Conservation (phyloP, 2,888 invertebrate species). For the Eulithis prunata region DNA sequence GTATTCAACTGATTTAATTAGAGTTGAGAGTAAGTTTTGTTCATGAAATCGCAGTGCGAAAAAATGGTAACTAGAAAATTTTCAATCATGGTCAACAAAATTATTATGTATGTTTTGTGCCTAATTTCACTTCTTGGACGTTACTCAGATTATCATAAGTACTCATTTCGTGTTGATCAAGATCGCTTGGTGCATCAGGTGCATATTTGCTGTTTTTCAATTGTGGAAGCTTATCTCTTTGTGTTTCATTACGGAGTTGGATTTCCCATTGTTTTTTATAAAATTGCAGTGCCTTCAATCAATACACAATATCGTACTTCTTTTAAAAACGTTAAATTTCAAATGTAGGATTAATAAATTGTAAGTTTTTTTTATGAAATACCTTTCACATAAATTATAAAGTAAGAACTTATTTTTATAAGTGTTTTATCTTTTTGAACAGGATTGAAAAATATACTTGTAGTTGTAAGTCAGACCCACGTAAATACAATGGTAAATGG, state of each 20-base stretch:
- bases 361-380: conserved; percentile 39
- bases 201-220: conserved; percentile 9
- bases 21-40: too few relatives aligned
- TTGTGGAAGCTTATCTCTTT: conserved; percentile 5
- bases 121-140: too few relatives aligned
- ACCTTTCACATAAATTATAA: conserved; percentile 31
- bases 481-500: conserved; percentile 17
- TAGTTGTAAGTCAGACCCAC: conserved; percentile 32
- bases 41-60: too few relatives aligned
- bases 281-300: conserved; percentile 77
- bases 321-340: conserved; percentile 49
- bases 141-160: too few relatives aligned
- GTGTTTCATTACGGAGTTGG: conserved; percentile 38
- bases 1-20: too few relatives aligned
- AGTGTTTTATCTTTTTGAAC: conserved; percentile 36
- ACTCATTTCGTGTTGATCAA: neutral
- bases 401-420: conserved; percentile 39
- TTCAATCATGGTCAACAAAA: too few relatives aligned
- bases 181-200: conserved; percentile 18
- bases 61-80: too few relatives aligned
- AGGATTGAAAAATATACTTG: conserved; percentile 26
- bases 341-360: conserved; percentile 44
- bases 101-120: too few relatives aligned
- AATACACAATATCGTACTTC: conserved; percentile 50
- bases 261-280: conserved; percentile 48